phyloP scores from a whole-genome alignment of 2,888 invertebrate species.

The Polymixis lichenea region DNA sequence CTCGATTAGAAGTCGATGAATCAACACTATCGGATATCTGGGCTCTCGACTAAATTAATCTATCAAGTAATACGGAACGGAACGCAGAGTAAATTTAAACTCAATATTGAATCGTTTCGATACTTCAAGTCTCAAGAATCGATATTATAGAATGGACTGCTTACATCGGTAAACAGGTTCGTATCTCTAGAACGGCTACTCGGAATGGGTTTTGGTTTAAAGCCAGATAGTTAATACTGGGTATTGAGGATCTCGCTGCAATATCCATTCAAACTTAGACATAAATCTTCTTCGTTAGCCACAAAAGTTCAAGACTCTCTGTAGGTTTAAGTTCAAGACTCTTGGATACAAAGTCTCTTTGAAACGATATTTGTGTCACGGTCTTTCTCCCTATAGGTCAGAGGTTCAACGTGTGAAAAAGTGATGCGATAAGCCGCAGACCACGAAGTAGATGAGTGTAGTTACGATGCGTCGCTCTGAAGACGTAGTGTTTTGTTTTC shows the following conservation, averaged over 20 bases:
- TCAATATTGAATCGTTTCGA: conserved; percentile 49
- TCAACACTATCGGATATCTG: conserved; percentile 66
- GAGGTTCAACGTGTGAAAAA: conserved; percentile 24
- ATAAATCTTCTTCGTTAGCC: conserved; percentile 21
- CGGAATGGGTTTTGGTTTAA: conserved; percentile 25
- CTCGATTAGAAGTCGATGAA: conserved; percentile 64
- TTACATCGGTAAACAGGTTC: conserved; percentile 31
- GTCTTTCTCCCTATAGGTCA: conserved; percentile 19
- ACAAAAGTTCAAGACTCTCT: conserved; percentile 45
- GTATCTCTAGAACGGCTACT: conserved; percentile 16
- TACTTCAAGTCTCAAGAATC: conserved; percentile 36
- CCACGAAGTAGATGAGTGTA: not conserved
- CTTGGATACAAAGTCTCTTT: conserved; percentile 36
- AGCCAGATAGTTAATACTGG: conserved; percentile 18
- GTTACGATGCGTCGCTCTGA: conserved; percentile 15
- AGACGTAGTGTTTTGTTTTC: conserved; percentile 13
- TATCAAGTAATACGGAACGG: conserved; percentile 59
- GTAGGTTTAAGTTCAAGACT: conserved; percentile 43
- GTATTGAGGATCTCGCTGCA: conserved; percentile 3
- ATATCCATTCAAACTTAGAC: conserved; percentile 21
- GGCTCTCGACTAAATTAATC: conserved; percentile 64
- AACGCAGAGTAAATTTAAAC: conserved; percentile 60
- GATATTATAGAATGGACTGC: conserved; percentile 28
- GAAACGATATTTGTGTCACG: conserved; percentile 34
- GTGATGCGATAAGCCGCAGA: conserved; percentile 22